phyloP scores from a whole-genome alignment of 53 echinoderm and acorn worm species.

The Arbacia lixula region DNA sequence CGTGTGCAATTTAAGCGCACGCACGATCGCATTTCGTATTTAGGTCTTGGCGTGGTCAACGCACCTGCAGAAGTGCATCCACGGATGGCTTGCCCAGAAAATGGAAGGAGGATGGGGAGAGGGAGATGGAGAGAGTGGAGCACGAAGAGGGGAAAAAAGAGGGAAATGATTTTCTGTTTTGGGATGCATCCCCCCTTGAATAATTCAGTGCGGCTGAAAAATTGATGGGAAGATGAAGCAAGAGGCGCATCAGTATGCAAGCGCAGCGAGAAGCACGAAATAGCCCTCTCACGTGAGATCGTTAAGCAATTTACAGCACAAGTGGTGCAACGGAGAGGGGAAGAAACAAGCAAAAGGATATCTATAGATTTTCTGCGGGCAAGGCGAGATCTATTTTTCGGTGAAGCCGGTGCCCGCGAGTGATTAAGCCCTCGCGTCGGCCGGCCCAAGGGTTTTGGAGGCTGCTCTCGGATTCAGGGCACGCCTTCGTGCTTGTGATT shows the following conservation, averaged over 20 bases:
- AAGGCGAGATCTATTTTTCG: conserved; percentile 39
- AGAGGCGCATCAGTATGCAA: conserved; percentile 51
- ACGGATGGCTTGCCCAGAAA: background rate
- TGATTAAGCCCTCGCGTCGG: conserved; percentile 42
- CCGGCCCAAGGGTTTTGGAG: conserved; percentile 11
- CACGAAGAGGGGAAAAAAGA: conserved; percentile 30
- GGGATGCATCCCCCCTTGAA: conserved; percentile 47
- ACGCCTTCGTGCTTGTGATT: conserved; percentile 52
- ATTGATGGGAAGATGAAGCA: conserved; percentile 47
- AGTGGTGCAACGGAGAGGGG: conserved; percentile 55
- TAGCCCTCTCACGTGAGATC: conserved; percentile 56
- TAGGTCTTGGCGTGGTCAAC: conserved; percentile 25
- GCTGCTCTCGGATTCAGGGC: conserved; percentile 45
- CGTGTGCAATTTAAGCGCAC: conserved; percentile 45
- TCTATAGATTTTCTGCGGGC: conserved; percentile 50
- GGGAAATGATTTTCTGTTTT: conserved; percentile 54
- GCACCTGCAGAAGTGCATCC: conserved; percentile 53
- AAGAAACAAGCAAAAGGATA: conserved; percentile 61
- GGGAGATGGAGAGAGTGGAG: background rate
- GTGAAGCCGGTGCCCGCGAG: conserved; percentile 35
- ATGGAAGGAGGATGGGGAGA: background rate
- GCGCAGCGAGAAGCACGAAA: conserved; percentile 53
- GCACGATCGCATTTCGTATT: conserved; percentile 50
- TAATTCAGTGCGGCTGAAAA: conserved; percentile 59
- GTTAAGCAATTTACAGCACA: conserved; percentile 61